These are phyloP conservation scores for Rhagium mordax DNA, from an alignment of 2,888 invertebrate species.

Conservation along the genomic window DNA sequence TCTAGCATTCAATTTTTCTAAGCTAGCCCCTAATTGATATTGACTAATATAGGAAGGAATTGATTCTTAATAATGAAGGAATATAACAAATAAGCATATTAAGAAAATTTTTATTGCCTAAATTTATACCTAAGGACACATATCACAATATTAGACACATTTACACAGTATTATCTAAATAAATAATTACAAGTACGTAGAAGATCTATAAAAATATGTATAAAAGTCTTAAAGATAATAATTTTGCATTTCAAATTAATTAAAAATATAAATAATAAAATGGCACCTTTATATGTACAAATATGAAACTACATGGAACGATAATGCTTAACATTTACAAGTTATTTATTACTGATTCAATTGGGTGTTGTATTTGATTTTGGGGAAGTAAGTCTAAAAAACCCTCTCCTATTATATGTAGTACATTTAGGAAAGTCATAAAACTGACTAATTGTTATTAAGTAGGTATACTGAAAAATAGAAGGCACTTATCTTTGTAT, in stretches of 20 bases:
- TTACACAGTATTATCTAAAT: constrained; percentile 43
- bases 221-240: constrained; percentile 39
- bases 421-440: constrained; percentile 38
- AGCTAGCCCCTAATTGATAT: neutral
- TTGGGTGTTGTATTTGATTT: constrained; percentile 7
- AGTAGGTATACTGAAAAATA: neutral
- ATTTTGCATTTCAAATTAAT: constrained; percentile 11
- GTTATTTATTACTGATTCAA: neutral
- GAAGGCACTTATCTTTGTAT: constrained; percentile 1
- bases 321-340: constrained; percentile 14
- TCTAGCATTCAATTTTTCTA: too few species aligned
- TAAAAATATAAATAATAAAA: constrained; percentile 31
- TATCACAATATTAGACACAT: constrained; percentile 46
- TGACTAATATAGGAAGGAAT: too few species aligned
- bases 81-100: neutral
- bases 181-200: constrained; percentile 42
- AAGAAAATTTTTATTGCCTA: constrained; percentile 18
- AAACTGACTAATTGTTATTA: constrained; percentile 30
- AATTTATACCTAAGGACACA: constrained; percentile 38
- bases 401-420: constrained; percentile 55
- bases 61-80: neutral
- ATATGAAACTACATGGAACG: constrained; percentile 1
- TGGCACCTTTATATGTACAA: constrained; percentile 47
- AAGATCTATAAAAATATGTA: constrained; percentile 43
- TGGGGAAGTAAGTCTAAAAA: constrained; percentile 49